Evolutionary conservation across 2,797 vertebrate genomes (phyloP).

Genomic region (Lycodopsis pacificus): DNA sequence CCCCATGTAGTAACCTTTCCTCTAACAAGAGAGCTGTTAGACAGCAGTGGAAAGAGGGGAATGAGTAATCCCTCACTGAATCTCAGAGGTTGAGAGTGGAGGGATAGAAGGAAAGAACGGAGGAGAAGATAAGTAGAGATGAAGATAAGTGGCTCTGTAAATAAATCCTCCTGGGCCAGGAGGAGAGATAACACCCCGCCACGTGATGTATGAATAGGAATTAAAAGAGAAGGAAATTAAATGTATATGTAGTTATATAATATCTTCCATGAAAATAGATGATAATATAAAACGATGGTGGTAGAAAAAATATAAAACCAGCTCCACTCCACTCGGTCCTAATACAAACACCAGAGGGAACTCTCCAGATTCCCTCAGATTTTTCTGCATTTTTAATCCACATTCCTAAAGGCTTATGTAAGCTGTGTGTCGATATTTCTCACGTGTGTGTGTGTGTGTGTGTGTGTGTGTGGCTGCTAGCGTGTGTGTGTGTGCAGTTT

Average conservation of each 20-base stretch:
- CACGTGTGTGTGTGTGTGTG: slow-evolving; percentile 13
- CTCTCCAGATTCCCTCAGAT: slow-evolving; percentile 24
- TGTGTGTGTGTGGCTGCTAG: slow-evolving; percentile 17
- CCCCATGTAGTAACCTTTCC: background rate
- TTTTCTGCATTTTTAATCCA: slow-evolving; percentile 60
- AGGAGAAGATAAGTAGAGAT: background rate
- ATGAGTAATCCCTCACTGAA: background rate
- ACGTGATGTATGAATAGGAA: background rate
- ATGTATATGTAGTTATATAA: background rate
- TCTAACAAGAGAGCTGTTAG: background rate
- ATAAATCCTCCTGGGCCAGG: background rate
- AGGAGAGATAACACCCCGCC: background rate
- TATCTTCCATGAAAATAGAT: background rate
- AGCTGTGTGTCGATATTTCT: slow-evolving; percentile 40
- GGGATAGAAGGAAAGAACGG: background rate
- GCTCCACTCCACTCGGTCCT: slow-evolving; percentile 1
- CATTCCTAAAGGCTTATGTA: slow-evolving; percentile 67
- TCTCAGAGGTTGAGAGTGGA: background rate
- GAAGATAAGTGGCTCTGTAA: slow-evolving; percentile 9
- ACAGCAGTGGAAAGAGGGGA: slow-evolving; percentile 3
- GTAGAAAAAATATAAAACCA: slow-evolving; percentile 1
- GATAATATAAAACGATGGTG: background rate
- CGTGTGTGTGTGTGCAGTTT: slow-evolving; percentile 7
- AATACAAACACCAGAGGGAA: slow-evolving; percentile 15
- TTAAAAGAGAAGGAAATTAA: background rate